phyloP scores from a whole-genome alignment of 2,113 vertebrate species.

The Suricata suricatta region DNA sequence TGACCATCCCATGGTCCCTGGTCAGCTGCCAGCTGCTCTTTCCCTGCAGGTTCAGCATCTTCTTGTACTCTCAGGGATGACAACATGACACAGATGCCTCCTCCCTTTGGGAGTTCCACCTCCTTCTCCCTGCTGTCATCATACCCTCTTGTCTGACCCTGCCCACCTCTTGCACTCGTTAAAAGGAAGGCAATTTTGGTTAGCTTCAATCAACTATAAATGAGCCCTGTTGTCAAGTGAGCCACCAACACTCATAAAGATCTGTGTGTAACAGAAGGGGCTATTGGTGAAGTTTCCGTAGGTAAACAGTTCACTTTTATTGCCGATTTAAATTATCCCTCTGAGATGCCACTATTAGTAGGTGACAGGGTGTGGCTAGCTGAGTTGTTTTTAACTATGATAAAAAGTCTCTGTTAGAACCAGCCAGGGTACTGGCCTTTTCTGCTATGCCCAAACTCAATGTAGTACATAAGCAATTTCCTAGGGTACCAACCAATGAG shows the following conservation, averaged over 20 bases:
- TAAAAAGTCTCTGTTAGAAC: conserved; percentile 59
- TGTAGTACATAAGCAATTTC: neutral
- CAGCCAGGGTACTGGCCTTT: conserved; percentile 22
- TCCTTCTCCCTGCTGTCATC: neutral
- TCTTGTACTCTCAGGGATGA: neutral
- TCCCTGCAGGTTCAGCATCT: conserved; percentile 31
- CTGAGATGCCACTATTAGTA: neutral
- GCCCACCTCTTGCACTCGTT: neutral
- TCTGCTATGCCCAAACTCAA: conserved; percentile 38
- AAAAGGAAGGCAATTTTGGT: neutral
- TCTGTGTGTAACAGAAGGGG: neutral
- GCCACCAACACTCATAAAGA: conserved; percentile 8
- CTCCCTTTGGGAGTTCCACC: neutral
- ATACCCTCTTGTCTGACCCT: neutral
- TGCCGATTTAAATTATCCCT: conserved; percentile 27
- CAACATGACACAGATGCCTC: neutral
- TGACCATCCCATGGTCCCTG: conserved; percentile 57
- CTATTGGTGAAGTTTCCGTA: neutral
- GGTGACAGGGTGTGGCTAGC: conserved; percentile 32
- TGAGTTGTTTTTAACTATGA: conserved; percentile 4
- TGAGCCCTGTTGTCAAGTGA: neutral
- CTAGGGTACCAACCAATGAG: neutral
- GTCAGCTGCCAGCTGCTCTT: conserved; percentile 44
- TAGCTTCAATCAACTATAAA: neutral
- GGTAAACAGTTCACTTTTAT: conserved; percentile 26